A percentile compares a stretch with the other conserved stretches of the same genome.
These are phyloP conservation scores for Caenorhabditis virilis DNA, from an alignment of 2,888 invertebrate genomes.

Conservation along the genomic window DNA sequence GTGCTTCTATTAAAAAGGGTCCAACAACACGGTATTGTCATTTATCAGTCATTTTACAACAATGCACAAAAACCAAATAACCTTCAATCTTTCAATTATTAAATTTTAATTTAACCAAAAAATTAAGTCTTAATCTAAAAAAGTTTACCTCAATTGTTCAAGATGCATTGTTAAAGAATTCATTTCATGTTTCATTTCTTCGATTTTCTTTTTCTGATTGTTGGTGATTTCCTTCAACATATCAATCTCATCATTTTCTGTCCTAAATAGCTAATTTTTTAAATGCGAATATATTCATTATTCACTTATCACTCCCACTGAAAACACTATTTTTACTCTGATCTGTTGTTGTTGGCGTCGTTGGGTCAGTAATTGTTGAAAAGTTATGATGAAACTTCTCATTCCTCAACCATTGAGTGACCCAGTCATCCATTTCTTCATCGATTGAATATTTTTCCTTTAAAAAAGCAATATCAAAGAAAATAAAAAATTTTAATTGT, in stretches of 20 bases:
- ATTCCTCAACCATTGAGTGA: conserved; percentile 55
- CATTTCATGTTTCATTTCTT: conserved; percentile 48
- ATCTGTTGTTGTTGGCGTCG: conserved; percentile 33
- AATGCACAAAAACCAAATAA: too few species aligned
- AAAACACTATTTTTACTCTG: conserved; percentile 35
- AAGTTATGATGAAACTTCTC: conserved; percentile 39
- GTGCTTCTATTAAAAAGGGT: too few species aligned
- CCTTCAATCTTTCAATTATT: too few species aligned
- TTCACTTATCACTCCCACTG: conserved; percentile 30
- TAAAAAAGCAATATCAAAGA: too few species aligned
- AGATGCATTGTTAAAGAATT: conserved; percentile 45
- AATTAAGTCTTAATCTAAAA: too few species aligned
- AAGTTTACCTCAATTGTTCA: conserved; percentile 45
- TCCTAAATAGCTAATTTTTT: too few species aligned
- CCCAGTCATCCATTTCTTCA: conserved; percentile 54
- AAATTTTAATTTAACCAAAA: too few species aligned
- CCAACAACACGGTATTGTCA: too few species aligned
- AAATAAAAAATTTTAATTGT: too few species aligned
- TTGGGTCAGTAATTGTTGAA: conserved; percentile 21
- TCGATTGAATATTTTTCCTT: conserved; percentile 27
- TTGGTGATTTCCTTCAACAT: conserved; percentile 55
- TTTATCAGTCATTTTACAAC: too few species aligned
- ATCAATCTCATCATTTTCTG: conserved; percentile 50
- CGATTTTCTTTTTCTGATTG: conserved; percentile 56
- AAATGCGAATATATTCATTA: too few species aligned